Base-by-base conservation (phyloP, 2,888 invertebrate species). In the Limenitis camilla region DNA sequence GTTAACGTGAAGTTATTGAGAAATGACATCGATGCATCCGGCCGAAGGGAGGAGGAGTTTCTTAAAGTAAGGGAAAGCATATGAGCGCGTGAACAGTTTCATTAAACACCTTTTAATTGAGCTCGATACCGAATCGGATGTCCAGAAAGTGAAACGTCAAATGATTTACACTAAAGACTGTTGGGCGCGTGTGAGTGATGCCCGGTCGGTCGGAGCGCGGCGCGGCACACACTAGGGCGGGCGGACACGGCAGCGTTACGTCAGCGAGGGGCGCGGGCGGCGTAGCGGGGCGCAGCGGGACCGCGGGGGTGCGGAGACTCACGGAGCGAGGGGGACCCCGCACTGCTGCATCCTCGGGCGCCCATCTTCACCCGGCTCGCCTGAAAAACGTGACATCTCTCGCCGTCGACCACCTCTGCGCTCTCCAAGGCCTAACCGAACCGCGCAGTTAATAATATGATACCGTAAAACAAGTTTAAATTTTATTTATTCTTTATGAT, bases 201-300 rank as follows among this genome's bases (percentile, higher is more conserved):
- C 79, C 74, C 79, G 71, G 75, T 76, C 72, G 72, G 74, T 76
- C 72, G 76, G 74, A 78, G 76, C 83, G 81, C 82, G 86, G 81
- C 86, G 82, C 81, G 82, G 78, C 77, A 77, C 82, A 78, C 81
- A 86, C 85, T 85, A 82, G 84, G 84, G 83, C 81, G 81, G 83
- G 82, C 79, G 76, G 76, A 72, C 79, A 75, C 81, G 81, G 80
- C 78, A 80, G 73, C 78, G 81, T 87, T 88, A 86, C 84, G 88
- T 86, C 84, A 87, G 84, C 78, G 79, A 66, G 77, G 83, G 78
- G 74, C 63, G 65, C 58, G 69, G 67, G 64, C 11, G 58, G 45
- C 51, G 82, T n/a, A 78, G 77, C 79, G 49, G 60, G 59, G 40
- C 69, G 76, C 29, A 8, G 45, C 35, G 36, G 44, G 9, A 1